Evolutionary conservation across 2,113 vertebrate species (phyloP).

Genomic region (Paramormyrops kingsleyae): DNA sequence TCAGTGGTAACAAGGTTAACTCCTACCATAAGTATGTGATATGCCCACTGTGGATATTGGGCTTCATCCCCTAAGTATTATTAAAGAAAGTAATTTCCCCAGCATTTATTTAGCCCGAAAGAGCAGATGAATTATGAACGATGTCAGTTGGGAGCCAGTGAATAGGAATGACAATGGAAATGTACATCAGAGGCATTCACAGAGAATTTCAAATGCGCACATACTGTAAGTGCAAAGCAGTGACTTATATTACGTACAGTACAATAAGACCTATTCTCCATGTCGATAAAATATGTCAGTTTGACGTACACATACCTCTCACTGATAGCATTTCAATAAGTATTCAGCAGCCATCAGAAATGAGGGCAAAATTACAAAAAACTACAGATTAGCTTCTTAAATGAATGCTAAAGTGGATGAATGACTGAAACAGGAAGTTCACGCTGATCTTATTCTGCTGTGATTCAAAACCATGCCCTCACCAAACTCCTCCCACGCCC

Average conservation of each 20-base stretch:
- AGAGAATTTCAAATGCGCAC: background rate
- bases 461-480: background rate
- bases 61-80: background rate
- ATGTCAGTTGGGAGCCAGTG: background rate
- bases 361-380: background rate
- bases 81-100: background rate
- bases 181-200: background rate
- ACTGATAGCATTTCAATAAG: background rate
- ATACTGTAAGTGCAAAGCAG: background rate
- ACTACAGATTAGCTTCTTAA: background rate
- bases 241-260: background rate
- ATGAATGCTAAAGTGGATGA: background rate
- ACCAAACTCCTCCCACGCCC: too few species aligned
- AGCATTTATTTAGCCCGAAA: background rate
- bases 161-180: background rate
- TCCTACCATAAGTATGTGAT: background rate
- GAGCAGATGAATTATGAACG: background rate
- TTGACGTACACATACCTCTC: background rate
- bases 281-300: background rate
- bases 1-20: background rate
- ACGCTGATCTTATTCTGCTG: background rate
- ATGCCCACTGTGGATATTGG: background rate
- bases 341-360: background rate
- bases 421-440: background rate
- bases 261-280: background rate